Conservation (phyloP, 2,797 vertebrate genomes). For the Microhierax caerulescens region DNA sequence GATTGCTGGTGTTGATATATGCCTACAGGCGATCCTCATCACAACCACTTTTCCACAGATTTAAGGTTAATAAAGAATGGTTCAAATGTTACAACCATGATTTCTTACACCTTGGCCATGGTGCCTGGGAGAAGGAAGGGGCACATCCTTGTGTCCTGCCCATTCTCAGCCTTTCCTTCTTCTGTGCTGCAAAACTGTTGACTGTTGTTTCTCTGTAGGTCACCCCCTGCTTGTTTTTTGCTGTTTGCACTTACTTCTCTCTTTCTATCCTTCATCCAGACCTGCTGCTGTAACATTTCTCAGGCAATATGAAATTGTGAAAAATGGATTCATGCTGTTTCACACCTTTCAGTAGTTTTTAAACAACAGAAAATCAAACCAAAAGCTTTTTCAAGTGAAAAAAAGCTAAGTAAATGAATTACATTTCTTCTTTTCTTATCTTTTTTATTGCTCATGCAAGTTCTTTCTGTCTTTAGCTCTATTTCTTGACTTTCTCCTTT, state of each 20-base stretch:
- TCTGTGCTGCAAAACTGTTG: background rate
- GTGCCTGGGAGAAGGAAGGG: background rate
- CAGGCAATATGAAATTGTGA: background rate
- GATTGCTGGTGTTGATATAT: background rate
- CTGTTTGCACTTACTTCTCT: background rate
- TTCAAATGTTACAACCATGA: background rate
- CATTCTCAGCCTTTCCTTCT: background rate
- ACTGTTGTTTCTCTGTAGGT: background rate
- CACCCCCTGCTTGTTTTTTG: background rate
- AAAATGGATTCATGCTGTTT: slow-evolving; percentile 14
- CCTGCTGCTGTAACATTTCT: background rate
- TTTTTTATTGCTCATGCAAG: background rate
- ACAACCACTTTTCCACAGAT: background rate
- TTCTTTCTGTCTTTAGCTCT: background rate
- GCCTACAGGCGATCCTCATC: background rate
- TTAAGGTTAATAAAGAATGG: background rate
- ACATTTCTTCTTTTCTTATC: background rate
- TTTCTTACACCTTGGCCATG: background rate
- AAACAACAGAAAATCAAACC: slow-evolving; percentile 15
- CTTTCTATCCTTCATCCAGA: background rate
- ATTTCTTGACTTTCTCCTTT: background rate
- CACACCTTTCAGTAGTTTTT: background rate
- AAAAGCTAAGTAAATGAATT: background rate
- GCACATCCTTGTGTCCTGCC: background rate
- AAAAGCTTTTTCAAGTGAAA: background rate